Evolutionary conservation across 2,888 invertebrate species (phyloP), one percentile per base, ranked within the genome.

Genomic region (Lepidochrysops patricia): DNA sequence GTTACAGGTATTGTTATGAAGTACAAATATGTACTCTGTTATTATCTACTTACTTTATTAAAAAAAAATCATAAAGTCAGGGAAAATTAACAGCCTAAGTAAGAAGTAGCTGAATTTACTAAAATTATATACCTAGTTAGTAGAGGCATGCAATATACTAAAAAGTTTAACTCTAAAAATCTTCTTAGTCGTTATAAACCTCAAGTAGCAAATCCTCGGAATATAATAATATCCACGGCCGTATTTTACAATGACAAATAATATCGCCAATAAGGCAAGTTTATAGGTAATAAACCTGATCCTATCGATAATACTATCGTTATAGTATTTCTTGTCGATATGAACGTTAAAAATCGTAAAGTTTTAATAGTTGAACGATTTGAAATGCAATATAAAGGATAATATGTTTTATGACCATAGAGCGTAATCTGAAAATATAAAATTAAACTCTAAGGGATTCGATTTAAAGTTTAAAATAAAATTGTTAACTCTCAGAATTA

Each of bases 331-430:
- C 27, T 50, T 15, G 65, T 63, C 65, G 64, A 72, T 78, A 76
- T 80, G 75, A 76, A 79, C 76, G 73, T 72, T 77, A 75, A 72
- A 66, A 71, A 74, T 75, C 76, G 71, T 84, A 73, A 82, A 83
- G 66, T 72, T 82, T 83, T 80, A 83, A 74, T 75, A 70, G 63
- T 48, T 64, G 57, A 65, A 63, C 67, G 67, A 70, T 71, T 70
- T 71, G 67, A 74, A 69, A 69, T 68, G 70, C 63, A 63, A 49
- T 69, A 64, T 60, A 64, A 65, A 61, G 63, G 67, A 67, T 66
- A 66, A 68, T 62, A 60, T 57, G 66, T 63, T 72, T 70, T 71
- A 61, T 59, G 50, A 62, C 64, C 25, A 12, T 49, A 32, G 13
- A 49, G n/a, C 6, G 7, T 25, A 48, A 49, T 19, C 7, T 4